Evolutionary conservation across 1,140 invertebrate species (phyloP).

Genomic region (Schlechtendalia chinensis): DNA sequence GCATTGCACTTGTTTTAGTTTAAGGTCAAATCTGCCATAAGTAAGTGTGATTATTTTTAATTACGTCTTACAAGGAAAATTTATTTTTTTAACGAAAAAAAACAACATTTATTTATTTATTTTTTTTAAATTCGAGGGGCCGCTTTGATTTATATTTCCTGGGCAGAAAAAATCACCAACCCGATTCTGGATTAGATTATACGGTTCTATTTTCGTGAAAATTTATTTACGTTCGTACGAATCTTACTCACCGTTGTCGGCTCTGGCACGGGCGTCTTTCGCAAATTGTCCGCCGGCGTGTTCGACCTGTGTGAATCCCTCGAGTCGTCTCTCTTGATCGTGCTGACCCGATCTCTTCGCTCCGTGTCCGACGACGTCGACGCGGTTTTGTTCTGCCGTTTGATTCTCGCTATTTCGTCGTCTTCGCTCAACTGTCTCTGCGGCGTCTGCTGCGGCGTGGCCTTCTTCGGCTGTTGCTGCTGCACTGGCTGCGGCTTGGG

Average conservation of each 20-base stretch:
- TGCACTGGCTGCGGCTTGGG: slow-evolving; percentile 62
- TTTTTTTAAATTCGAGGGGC: no score
- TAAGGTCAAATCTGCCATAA: no score
- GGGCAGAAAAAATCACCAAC: no score
- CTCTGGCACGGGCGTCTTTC: slow-evolving; percentile 63
- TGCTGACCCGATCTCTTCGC: slow-evolving; percentile 57
- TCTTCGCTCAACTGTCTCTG: slow-evolving; percentile 77
- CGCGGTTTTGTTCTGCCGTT: slow-evolving; percentile 76
- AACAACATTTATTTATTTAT: no score
- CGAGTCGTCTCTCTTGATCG: slow-evolving; percentile 56
- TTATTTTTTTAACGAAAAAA: no score
- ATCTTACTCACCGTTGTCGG: not conserved
- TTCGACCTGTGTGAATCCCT: slow-evolving; percentile 54
- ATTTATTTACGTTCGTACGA: no score
- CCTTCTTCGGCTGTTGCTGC: slow-evolving; percentile 60
- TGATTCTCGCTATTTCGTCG: slow-evolving; percentile 85
- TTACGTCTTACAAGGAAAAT: no score
- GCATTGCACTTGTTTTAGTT: no score
- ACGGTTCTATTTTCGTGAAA: no score
- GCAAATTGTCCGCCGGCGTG: slow-evolving; percentile 49
- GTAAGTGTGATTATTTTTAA: no score
- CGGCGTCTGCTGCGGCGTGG: slow-evolving; percentile 53
- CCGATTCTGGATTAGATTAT: no score
- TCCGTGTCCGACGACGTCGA: slow-evolving; percentile 56
- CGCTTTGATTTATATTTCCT: no score